phyloP scores from a whole-genome alignment of 2,113 vertebrate species.

The Mohoua ochrocephala region DNA sequence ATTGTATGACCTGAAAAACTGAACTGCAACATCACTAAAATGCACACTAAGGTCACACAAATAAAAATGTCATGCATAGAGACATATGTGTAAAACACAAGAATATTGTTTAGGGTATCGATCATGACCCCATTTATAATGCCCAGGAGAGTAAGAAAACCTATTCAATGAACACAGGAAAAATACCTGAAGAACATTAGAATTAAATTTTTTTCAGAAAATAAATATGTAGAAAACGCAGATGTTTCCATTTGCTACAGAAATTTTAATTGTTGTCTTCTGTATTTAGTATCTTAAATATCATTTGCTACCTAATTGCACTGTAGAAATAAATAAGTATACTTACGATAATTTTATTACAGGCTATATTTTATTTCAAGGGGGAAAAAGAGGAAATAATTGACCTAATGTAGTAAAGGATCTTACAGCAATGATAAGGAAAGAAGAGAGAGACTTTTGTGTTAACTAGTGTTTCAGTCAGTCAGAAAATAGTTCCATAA shows the following conservation, averaged over 20 bases:
- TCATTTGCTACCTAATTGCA: background rate
- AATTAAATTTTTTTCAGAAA: background rate
- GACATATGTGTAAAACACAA: background rate
- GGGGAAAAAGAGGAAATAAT: background rate
- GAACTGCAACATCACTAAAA: background rate
- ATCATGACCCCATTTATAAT: background rate
- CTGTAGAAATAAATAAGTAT: background rate
- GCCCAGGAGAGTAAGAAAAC: background rate
- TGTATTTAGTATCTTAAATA: background rate
- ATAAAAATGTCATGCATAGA: background rate
- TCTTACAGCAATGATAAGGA: background rate
- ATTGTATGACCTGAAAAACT: background rate
- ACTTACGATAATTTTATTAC: background rate
- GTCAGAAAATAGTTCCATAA: background rate
- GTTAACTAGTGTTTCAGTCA: background rate
- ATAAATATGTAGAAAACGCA: background rate
- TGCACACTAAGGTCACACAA: background rate
- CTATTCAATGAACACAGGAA: background rate
- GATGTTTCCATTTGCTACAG: background rate
- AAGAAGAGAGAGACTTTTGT: background rate
- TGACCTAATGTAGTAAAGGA: background rate
- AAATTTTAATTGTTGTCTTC: background rate
- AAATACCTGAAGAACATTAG: background rate
- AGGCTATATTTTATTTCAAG: background rate
- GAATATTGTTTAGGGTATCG: background rate